Percentiles rank a stretch among this genome's conserved stretches.
These are phyloP conservation scores for Neodiprion lecontei DNA, from an alignment of 1,140 invertebrate species.

Conservation along the genomic window DNA sequence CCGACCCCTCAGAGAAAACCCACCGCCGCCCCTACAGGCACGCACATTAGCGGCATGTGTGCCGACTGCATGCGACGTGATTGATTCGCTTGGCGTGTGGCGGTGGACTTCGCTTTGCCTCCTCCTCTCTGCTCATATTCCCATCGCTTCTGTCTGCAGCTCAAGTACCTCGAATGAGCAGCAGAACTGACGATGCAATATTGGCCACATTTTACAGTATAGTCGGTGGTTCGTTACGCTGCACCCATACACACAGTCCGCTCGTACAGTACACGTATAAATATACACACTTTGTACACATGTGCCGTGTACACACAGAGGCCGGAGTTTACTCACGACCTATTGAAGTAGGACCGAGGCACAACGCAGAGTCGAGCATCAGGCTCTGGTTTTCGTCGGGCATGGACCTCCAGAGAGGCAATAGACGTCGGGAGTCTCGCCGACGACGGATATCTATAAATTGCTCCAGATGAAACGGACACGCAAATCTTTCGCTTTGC, in stretches of 20 bases:
- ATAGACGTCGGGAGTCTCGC: neutral
- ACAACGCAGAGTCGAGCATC: neutral
- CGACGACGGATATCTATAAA: neutral
- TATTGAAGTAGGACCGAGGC: neutral
- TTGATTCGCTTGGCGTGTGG: slow-evolving; percentile 53
- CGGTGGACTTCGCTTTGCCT: slow-evolving; percentile 6
- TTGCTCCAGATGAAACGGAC: neutral
- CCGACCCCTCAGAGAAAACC: slow-evolving; percentile 27
- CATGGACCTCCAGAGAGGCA: neutral
- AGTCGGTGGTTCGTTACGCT: neutral
- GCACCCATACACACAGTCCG: neutral
- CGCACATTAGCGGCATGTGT: slow-evolving; percentile 55
- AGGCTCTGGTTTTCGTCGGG: neutral
- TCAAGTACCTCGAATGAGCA: neutral
- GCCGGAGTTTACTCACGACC: neutral
- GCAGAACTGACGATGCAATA: neutral
- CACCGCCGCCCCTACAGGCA: slow-evolving; percentile 40
- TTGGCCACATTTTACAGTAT: neutral
- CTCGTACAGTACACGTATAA: neutral
- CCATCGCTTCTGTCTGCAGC: neutral
- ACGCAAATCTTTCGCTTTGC: neutral
- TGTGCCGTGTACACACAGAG: neutral
- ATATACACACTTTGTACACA: neutral
- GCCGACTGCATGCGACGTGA: slow-evolving; percentile 54
- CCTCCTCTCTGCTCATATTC: neutral